These are phyloP conservation scores for Hipparchia sbordonii DNA, from an alignment of 2,888 invertebrate species.

Conservation along the genomic window DNA sequence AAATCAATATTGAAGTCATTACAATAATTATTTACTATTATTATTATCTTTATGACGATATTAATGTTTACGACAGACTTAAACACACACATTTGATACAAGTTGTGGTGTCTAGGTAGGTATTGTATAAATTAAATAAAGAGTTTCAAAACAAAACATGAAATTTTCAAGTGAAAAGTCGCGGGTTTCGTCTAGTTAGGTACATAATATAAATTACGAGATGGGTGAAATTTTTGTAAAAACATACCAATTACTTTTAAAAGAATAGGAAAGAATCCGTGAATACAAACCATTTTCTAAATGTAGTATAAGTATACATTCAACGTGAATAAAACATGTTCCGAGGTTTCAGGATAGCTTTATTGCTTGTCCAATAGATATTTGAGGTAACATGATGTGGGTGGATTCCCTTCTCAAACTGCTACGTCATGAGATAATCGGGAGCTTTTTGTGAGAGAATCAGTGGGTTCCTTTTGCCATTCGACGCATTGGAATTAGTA, in stretches of 20 bases:
- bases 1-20: neutral
- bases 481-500: neutral
- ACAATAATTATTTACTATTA: neutral
- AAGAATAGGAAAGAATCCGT: neutral
- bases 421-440: constrained; percentile 30
- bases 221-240: too few relatives aligned
- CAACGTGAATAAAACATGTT: constrained; percentile 26
- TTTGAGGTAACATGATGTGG: constrained; percentile 33
- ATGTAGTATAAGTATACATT: neutral
- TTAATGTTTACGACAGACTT: too few relatives aligned
- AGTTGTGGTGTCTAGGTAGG: too few relatives aligned
- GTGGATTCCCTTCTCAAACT: constrained; percentile 27
- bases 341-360: constrained; percentile 27
- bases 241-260: too few relatives aligned
- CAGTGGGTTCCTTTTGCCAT: constrained; percentile 1
- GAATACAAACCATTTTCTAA: neutral
- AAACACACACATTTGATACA: too few relatives aligned
- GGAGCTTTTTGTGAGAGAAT: constrained; percentile 17
- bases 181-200: too few relatives aligned
- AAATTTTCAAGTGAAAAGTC: too few relatives aligned
- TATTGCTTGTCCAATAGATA: constrained; percentile 25
- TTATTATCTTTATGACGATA: too few relatives aligned
- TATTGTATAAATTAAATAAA: too few relatives aligned
- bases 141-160: too few relatives aligned
- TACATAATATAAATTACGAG: too few relatives aligned